These are phyloP conservation scores for Drosophila imparisetae DNA, from an alignment of 2,888 invertebrate species.

Conservation along the genomic window DNA sequence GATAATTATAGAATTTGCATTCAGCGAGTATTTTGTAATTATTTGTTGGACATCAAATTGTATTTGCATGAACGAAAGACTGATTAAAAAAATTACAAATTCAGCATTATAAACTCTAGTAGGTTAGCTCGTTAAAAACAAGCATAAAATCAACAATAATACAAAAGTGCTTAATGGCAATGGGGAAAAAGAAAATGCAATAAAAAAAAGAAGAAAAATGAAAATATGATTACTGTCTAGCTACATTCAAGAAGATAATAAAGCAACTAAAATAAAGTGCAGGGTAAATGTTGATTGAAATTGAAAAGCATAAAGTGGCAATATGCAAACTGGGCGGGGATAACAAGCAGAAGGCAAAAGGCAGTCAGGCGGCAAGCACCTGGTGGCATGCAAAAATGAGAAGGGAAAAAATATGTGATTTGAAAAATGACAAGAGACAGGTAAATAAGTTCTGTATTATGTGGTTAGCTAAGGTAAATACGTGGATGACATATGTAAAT, in stretches of 20 bases:
- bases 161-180: slow-evolving; percentile 9
- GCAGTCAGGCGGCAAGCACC: slow-evolving; percentile 20
- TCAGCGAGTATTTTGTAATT: background rate
- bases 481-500: background rate
- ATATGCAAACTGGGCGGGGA: slow-evolving; percentile 36
- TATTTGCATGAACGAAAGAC: background rate
- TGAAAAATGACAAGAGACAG: slow-evolving; percentile 47
- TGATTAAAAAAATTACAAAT: background rate
- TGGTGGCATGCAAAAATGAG: slow-evolving; percentile 18
- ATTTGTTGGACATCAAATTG: background rate
- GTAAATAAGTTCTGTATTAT: slow-evolving; percentile 20
- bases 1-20: background rate
- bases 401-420: slow-evolving; percentile 52
- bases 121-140: slow-evolving; percentile 2
- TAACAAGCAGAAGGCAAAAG: background rate
- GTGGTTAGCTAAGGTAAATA: slow-evolving; percentile 7
- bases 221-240: slow-evolving; percentile 23
- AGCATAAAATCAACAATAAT: slow-evolving; percentile 10
- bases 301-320: slow-evolving; percentile 73
- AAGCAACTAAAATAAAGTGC: slow-evolving; percentile 48
- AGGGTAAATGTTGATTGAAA: slow-evolving; percentile 59
- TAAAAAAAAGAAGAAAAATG: slow-evolving; percentile 10
- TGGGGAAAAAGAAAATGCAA: slow-evolving; percentile 10
- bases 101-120: slow-evolving; percentile 15
- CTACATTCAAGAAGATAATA: slow-evolving; percentile 36